phyloP scores from a whole-genome alignment of 2,113 vertebrate species.

The Chaetorhynchus papuensis region DNA sequence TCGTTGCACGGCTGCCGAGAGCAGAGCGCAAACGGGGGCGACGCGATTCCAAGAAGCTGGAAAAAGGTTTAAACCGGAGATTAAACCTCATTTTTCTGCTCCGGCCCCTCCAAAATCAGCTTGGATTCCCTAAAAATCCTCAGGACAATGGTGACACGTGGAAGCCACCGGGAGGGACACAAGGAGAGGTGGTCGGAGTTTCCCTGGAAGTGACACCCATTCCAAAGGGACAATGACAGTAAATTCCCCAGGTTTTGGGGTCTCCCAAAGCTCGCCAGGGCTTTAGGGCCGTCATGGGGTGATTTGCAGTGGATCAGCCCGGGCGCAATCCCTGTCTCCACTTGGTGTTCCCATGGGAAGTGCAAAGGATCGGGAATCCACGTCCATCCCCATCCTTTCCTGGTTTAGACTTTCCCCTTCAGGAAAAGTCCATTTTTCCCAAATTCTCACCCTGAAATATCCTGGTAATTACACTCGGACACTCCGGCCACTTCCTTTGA shows the following conservation, averaged over 20 bases:
- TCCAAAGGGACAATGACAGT: not conserved
- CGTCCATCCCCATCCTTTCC: rapidly evolving
- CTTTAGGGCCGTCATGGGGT: not conserved
- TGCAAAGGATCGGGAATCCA: not conserved
- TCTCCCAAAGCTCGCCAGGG: not conserved
- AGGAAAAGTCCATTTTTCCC: not conserved
- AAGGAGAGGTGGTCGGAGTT: rapidly evolving
- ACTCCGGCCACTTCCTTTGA: not conserved
- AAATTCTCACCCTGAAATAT: not conserved
- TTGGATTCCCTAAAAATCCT: not conserved
- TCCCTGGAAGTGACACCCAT: rapidly evolving
- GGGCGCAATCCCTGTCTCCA: rapidly evolving
- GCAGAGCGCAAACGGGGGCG: rapidly evolving
- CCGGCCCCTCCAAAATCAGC: rapidly evolving
- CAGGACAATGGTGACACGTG: rapidly evolving
- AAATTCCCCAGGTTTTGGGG: not conserved
- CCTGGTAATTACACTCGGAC: rapidly evolving
- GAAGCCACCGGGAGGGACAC: not conserved
- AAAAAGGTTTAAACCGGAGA: not conserved
- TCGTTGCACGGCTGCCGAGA: rapidly evolving
- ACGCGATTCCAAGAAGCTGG: not conserved
- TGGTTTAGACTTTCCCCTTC: not conserved
- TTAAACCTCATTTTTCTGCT: not conserved
- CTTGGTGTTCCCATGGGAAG: not conserved
- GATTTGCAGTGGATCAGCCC: not conserved